phyloP scores from a whole-genome alignment of 2,797 vertebrate species.

The Pipistrellus pygmaeus region DNA sequence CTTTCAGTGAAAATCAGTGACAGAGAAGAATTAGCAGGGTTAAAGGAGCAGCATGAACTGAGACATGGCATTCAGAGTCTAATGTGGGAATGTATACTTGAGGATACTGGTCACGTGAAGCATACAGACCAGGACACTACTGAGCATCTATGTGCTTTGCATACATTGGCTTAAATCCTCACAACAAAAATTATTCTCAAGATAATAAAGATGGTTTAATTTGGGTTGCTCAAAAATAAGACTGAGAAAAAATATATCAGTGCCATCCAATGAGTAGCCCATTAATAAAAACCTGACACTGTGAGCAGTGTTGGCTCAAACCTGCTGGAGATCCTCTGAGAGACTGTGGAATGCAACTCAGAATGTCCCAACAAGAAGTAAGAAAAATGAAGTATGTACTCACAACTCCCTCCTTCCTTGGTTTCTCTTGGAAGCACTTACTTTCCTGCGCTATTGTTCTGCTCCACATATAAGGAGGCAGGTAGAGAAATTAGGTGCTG shows the following conservation, averaged over 20 bases:
- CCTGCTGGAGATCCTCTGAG: neutral
- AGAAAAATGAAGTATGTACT: neutral
- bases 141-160: neutral
- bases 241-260: neutral
- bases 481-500: neutral
- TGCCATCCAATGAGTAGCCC: neutral
- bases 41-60: neutral
- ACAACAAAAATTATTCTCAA: neutral
- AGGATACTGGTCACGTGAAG: neutral
- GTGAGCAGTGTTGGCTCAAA: neutral
- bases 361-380: neutral
- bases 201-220: neutral
- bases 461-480: neutral
- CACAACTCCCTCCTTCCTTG: neutral
- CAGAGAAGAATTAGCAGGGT: neutral
- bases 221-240: neutral
- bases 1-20: neutral
- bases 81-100: neutral
- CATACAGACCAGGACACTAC: neutral
- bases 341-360: neutral
- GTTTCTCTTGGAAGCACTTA: neutral
- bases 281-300: neutral
- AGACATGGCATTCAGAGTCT: neutral
- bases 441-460: neutral
- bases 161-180: neutral